Evolutionary conservation across 1,140 invertebrate genomes (phyloP), one percentile per base, ranked within the genome.

Genomic region (Caerostris darwini): DNA sequence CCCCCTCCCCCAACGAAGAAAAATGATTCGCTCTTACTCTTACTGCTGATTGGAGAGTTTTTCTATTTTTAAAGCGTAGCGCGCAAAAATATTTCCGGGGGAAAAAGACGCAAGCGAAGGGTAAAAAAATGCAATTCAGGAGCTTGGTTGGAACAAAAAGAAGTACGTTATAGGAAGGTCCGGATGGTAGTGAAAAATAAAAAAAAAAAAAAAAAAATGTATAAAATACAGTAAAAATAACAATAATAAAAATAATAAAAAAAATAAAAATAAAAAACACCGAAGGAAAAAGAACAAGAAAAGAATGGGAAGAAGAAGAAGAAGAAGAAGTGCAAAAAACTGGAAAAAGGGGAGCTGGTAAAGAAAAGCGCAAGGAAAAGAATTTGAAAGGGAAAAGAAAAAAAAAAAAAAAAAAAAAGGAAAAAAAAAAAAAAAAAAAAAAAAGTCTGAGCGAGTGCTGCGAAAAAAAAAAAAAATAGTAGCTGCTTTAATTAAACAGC

Each of bases 401-500:
- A 5, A 5, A 54, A 69, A 56, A 54, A 12, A 83, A 64, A 90
- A 57, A 17, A 81, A 59, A 50, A 19, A 14, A 19, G 56, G 34
- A 50, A 14, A 7, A 34, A 14, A 53, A 61, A 71, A 54, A 92
- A 90, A 14, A n/a, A 5, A 64, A 82, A 82, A 58, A 90, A 82
- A 61, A 91, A 91, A 53, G 71, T 57, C 34, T 53, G 34, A 89
- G 64, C 17, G n/a, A 54, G 87, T 85, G 82, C 54, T n/a, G 82
- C 17, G 57, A 77, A 56, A 88, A 88, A 82, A 56, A 88, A 88
- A 82, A 87, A 88, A 91, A 82, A 82, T 64, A 57, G 71, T 82
- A 83, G 92, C 92, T 93, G 83, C 83, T 93, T 93, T 93, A 93
- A 93, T 93, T 93, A 93, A 93, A 93, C 92, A 93, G 92, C 92